Conservation (phyloP, 2,797 vertebrate genomes). For the Eulemur mongoz region DNA sequence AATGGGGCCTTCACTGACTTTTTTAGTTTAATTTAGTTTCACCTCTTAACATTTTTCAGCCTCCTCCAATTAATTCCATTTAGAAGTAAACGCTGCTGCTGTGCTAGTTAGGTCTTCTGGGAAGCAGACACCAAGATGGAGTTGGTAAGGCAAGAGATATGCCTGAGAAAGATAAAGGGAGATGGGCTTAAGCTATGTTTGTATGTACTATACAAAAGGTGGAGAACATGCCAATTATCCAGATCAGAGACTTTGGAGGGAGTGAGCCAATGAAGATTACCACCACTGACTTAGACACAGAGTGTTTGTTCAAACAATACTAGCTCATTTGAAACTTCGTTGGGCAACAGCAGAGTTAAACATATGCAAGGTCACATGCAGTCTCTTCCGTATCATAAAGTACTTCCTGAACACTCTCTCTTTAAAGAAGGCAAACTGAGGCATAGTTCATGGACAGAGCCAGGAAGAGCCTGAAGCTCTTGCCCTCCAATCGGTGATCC, state of each 20-base stretch:
- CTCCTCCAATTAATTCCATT: neutral
- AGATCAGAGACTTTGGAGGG: constrained; percentile 21
- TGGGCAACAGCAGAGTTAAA: constrained; percentile 44
- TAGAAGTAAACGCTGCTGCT: constrained; percentile 14
- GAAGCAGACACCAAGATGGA: neutral
- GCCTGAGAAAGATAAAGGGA: neutral
- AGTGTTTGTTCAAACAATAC: constrained; percentile 20
- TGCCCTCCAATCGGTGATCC: neutral
- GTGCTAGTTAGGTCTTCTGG: neutral
- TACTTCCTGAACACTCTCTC: neutral
- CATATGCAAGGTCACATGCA: neutral
- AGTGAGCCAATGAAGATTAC: neutral
- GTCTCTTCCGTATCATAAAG: constrained; percentile 35
- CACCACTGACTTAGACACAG: neutral
- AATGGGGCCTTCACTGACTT: neutral
- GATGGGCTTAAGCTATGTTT: neutral
- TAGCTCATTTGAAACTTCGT: constrained; percentile 25
- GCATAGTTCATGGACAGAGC: neutral
- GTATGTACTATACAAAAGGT: neutral
- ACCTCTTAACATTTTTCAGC: constrained; percentile 34
- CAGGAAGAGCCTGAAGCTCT: constrained; percentile 29
- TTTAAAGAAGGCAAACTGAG: constrained; percentile 50
- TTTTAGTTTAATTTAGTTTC: constrained; percentile 45
- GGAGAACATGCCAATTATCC: neutral
- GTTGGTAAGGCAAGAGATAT: neutral